These are phyloP conservation scores for Sander lucioperca DNA, from an alignment of 2,113 vertebrate genomes.

Conservation along the genomic window DNA sequence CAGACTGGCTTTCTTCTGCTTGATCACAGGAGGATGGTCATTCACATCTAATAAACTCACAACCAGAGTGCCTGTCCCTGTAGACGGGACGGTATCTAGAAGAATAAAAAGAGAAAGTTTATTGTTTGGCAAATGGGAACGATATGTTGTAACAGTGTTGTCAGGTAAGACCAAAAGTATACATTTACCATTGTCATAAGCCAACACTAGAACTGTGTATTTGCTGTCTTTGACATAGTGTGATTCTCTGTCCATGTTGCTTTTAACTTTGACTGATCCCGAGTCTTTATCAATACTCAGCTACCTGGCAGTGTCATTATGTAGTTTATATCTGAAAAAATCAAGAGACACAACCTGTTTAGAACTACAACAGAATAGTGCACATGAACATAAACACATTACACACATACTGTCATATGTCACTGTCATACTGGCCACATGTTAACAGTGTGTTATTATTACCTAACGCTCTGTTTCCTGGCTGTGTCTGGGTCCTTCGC, in stretches of 20 bases:
- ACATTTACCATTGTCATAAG: constrained; percentile 85
- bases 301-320: constrained; percentile 85
- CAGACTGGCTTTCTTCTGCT: constrained; percentile 44
- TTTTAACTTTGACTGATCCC: constrained; percentile 80
- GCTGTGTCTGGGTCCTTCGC: constrained; percentile 86
- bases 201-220: constrained; percentile 87
- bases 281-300: constrained; percentile 80
- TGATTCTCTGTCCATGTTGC: constrained; percentile 86
- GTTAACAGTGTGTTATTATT: background rate
- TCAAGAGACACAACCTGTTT: constrained; percentile 38
- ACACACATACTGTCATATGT: background rate
- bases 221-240: constrained; percentile 80
- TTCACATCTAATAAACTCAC: constrained; percentile 77
- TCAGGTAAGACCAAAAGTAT: background rate
- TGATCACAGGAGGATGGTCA: constrained; percentile 72
- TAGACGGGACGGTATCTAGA: constrained; percentile 69
- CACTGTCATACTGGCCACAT: too few relatives aligned
- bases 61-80: constrained; percentile 81
- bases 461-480: constrained; percentile 85
- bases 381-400: background rate
- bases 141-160: background rate
- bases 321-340: constrained; percentile 84
- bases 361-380: background rate
- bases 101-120: background rate
- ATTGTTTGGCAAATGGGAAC: background rate